Conservation (phyloP, 64 coral and sea anemone species). For the Actinia tenebrosa region DNA sequence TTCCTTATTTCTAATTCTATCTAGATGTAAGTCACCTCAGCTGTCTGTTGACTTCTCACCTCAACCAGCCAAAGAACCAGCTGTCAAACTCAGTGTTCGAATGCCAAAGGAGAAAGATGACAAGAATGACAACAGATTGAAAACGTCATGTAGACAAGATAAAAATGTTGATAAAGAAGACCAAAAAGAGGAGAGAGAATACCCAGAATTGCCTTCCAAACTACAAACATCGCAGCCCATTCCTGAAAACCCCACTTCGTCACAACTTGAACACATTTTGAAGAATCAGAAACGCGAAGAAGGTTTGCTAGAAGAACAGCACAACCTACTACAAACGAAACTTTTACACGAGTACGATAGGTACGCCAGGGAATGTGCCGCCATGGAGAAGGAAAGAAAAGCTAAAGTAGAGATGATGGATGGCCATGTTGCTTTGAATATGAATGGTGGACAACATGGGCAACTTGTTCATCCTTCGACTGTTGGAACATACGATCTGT, state of each 20-base stretch:
- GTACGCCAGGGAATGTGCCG: slow-evolving; percentile 50
- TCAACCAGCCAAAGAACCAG: slow-evolving; percentile 41
- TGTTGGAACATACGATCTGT: slow-evolving; percentile 68
- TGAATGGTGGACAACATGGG: slow-evolving; percentile 26
- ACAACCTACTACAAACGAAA: slow-evolving; percentile 68
- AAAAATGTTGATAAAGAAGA: not conserved
- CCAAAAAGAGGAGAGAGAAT: not conserved
- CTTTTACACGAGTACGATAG: slow-evolving; percentile 63
- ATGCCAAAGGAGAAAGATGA: slow-evolving; percentile 19
- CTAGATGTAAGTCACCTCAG: slow-evolving; percentile 40
- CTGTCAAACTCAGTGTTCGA: slow-evolving; percentile 32
- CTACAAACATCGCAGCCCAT: not conserved
- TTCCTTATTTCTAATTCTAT: not conserved
- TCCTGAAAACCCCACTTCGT: slow-evolving; percentile 23
- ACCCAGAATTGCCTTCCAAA: not conserved
- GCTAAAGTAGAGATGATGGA: slow-evolving; percentile 54
- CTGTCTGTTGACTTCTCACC: slow-evolving; percentile 58
- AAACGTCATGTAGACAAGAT: slow-evolving; percentile 3
- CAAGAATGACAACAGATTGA: slow-evolving; percentile 14
- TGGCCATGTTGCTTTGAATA: slow-evolving; percentile 38
- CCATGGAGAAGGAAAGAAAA: slow-evolving; percentile 32
- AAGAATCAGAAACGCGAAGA: slow-evolving; percentile 67
- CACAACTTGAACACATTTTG: slow-evolving; percentile 50
- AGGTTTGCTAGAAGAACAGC: slow-evolving; percentile 64
- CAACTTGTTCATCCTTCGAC: slow-evolving; percentile 31